Evolutionary conservation across 1,140 invertebrate species (phyloP), one percentile per base, ranked within the genome.

Genomic region (Drosophila insularis): DNA sequence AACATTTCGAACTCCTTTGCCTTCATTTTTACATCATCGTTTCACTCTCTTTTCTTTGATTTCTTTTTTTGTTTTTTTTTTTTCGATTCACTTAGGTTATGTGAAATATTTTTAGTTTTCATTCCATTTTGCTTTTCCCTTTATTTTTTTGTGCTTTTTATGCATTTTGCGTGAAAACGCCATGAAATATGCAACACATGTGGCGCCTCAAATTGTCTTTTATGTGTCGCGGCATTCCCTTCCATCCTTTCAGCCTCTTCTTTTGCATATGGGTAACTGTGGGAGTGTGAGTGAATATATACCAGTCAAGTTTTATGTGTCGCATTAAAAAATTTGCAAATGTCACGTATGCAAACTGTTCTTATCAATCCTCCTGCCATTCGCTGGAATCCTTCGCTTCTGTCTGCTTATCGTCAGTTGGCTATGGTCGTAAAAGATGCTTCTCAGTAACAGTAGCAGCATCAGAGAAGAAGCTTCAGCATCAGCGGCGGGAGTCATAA

Each of bases 161-260:
- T 78, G 80, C 77, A 65, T 73, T 69, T 60, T 65, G 79, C 67
- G 75, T 77, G 58, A 86, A 86, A 86, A 82, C 66, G 79, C 82
- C 82, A 82, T 86, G 82, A 86, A 86, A 87, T 86, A 86, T 86
- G 82, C 82, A 86, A 82, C 82, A 86, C 82, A 87, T 87, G 43
- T 50, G 82, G 75, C 78, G 82, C 81, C 82, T 68, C 56, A 74
- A 87, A 79, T 73, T 76, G 82, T 79, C 75, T 75, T 87, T 86
- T 81, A 86, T 78, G 76, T 56, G 70, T 32, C 32, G 17, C 53
- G 65, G n/a, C 27, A 7, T 17, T 21, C 50, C 43, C 35, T 37
- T 13, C 35, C 11, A 58, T 66, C 35, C 80, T 63, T 55, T 8
- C 31, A 31, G 62, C 55, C 71, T 27, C 53, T 46, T 23, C 53